Conservation (phyloP, 2,888 invertebrate genomes). For the Drosophila peninsularis region DNA sequence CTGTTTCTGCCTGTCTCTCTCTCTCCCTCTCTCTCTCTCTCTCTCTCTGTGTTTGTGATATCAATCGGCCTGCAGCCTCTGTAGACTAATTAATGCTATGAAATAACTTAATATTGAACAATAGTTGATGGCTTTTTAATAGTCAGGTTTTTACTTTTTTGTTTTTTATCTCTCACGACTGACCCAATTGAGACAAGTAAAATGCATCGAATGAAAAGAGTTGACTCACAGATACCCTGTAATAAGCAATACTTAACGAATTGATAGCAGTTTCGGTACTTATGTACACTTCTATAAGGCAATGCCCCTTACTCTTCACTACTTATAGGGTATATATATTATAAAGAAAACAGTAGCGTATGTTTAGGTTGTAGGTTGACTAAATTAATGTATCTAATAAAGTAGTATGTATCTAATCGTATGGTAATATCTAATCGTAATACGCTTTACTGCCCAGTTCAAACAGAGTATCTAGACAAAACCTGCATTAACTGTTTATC, state of each 20-base stretch:
- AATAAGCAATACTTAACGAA: not conserved
- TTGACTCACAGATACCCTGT: slow-evolving; percentile 25
- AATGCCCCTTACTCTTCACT: too few species aligned
- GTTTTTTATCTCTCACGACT: slow-evolving; percentile 53
- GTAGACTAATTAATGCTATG: slow-evolving; percentile 67
- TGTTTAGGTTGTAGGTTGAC: too few species aligned
- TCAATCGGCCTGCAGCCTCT: slow-evolving; percentile 59
- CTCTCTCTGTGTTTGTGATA: slow-evolving; percentile 43
- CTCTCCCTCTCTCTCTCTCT: slow-evolving; percentile 9
- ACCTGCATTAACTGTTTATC: too few species aligned
- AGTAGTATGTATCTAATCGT: too few species aligned
- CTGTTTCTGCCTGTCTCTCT: slow-evolving; percentile 13
- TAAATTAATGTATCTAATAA: too few species aligned
- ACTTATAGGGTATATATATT: not conserved
- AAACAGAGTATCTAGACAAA: too few species aligned
- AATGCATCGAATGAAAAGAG: not conserved
- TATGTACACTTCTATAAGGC: too few species aligned
- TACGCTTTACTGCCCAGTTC: too few species aligned
- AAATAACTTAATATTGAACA: slow-evolving; percentile 79
- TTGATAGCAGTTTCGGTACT: too few species aligned
- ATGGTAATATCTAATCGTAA: too few species aligned
- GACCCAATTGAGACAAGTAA: slow-evolving; percentile 61
- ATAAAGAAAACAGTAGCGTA: too few species aligned
- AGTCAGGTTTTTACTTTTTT: slow-evolving; percentile 54
- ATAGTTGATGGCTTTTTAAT: slow-evolving; percentile 75